Evolutionary conservation across 1,140 invertebrate genomes (phyloP).

Genomic region (Anastatus disparis): DNA sequence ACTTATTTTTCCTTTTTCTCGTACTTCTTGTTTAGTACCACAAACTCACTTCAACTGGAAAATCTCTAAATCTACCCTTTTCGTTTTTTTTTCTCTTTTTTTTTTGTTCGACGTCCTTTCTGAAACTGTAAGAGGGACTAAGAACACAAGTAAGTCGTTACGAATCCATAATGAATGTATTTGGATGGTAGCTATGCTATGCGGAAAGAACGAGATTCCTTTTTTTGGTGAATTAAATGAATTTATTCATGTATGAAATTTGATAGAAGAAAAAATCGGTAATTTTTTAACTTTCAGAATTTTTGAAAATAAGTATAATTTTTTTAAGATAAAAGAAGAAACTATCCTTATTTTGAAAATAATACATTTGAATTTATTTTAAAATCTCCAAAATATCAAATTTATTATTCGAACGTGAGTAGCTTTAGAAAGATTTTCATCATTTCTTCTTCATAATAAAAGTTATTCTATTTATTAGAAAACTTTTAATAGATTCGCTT

Average conservation of each 20-base stretch:
- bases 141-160: slow-evolving; percentile 3
- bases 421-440: too few species aligned
- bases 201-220: neutral
- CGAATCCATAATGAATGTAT: slow-evolving; percentile 22
- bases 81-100: too few species aligned
- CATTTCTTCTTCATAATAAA: too few species aligned
- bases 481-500: too few species aligned
- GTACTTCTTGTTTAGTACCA: neutral
- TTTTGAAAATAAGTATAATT: too few species aligned
- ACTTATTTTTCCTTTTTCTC: slow-evolving; percentile 22
- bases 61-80: slow-evolving; percentile 36
- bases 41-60: slow-evolving; percentile 35
- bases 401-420: too few species aligned
- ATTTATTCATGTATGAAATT: neutral
- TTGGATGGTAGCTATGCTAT: neutral
- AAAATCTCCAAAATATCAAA: too few species aligned
- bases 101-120: slow-evolving; percentile 3
- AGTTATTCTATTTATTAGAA: too few species aligned
- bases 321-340: too few species aligned
- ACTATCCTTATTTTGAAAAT: too few species aligned
- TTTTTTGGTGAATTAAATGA: slow-evolving; percentile 2
- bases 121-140: neutral
- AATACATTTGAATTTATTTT: too few species aligned
- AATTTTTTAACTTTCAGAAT: too few species aligned
- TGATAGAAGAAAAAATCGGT: neutral